phyloP scores from a whole-genome alignment of 2,797 vertebrate species.

The Cheirogaleus major region DNA sequence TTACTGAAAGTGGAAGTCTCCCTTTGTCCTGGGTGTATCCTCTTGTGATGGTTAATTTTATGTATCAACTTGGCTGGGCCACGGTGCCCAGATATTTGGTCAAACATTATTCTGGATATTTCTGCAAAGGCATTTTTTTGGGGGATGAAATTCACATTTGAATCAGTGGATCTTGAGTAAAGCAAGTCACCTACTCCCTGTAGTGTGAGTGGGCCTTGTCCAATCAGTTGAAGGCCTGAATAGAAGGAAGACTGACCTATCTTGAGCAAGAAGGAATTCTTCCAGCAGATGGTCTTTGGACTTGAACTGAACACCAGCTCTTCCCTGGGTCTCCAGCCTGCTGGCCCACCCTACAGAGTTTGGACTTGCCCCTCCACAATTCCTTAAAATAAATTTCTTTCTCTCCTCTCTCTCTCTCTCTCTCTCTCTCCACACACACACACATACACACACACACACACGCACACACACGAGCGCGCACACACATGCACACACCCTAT shows the following conservation, averaged over 20 bases:
- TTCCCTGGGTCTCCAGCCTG: neutral
- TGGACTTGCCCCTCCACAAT: neutral
- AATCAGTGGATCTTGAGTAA: neutral
- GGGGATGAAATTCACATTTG: neutral
- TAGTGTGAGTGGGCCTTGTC: neutral
- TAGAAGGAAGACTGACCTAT: neutral
- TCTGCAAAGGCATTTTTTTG: neutral
- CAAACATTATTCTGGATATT: neutral
- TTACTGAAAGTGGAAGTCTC: neutral
- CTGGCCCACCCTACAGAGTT: neutral
- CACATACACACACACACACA: no score
- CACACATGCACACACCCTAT: neutral
- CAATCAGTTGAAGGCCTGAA: neutral
- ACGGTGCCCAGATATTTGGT: neutral
- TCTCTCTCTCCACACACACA: neutral
- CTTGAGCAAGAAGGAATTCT: neutral
- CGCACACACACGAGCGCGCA: neutral
- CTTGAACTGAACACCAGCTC: neutral
- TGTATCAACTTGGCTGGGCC: neutral
- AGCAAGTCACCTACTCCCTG: neutral
- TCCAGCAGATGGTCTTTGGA: neutral
- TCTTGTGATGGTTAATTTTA: neutral
- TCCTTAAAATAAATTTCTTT: neutral
- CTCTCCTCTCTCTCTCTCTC: no score
- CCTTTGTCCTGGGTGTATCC: neutral